Evolutionary conservation across 2,888 invertebrate species (phyloP).

Genomic region (Yponomeuta malinellus): DNA sequence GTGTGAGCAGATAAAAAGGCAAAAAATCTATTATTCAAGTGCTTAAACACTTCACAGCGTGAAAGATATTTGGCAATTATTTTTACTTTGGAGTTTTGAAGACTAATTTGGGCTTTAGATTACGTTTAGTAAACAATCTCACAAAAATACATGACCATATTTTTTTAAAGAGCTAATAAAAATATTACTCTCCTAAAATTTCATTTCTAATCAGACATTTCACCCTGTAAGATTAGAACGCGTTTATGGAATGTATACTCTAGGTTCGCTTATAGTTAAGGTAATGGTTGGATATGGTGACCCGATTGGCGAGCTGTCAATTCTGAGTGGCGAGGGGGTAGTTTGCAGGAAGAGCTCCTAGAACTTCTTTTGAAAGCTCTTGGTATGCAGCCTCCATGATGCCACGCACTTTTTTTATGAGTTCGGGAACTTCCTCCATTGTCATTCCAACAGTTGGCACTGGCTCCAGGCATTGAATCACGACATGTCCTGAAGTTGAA

Average conservation of each 20-base stretch:
- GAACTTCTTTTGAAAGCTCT: conserved; percentile 66
- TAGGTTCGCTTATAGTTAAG: neutral
- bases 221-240: conserved; percentile 13
- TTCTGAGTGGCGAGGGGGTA: conserved; percentile 64
- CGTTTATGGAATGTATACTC: conserved; percentile 1
- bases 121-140: neutral
- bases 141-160: neutral
- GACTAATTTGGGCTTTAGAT: neutral
- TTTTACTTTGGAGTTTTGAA: too few relatives aligned
- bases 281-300: neutral
- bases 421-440: conserved; percentile 65
- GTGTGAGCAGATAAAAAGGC: neutral
- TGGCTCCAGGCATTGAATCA: conserved; percentile 72
- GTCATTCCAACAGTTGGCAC: conserved; percentile 67
- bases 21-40: neutral
- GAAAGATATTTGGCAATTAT: neutral
- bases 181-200: neutral
- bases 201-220: conserved; percentile 11
- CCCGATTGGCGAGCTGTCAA: conserved; percentile 7
- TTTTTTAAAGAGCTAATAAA: neutral
- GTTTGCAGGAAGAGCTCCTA: conserved; percentile 59
- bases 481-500: conserved; percentile 64
- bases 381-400: conserved; percentile 70
- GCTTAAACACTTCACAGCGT: neutral
- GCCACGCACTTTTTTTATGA: conserved; percentile 62